Evolutionary conservation across 2,113 vertebrate genomes (phyloP), one percentile per base, ranked within the genome.

Genomic region (Corapipo altera): DNA sequence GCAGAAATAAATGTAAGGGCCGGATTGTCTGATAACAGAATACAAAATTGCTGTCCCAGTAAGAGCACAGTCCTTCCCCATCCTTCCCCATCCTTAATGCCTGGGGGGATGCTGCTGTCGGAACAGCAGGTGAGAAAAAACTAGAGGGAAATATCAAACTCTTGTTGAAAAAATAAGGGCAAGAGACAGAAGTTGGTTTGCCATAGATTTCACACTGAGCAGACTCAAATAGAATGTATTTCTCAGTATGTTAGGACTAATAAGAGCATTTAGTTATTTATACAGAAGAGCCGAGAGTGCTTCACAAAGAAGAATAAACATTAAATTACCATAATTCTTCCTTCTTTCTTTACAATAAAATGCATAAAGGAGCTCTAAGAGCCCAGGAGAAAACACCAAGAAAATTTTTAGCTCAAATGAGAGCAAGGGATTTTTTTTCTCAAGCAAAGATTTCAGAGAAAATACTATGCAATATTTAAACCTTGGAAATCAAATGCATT

Each of bases 291-390:
- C 89, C 1, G 27, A 96, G 87, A 92, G 73, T 90, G 57, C 59
- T 90, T 97, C 66, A 70, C 78, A 75, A 89, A 92, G 92, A 95
- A 96, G 92, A 96, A 96, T 84, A 85, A 95, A 91, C 85, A 96
- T 86, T 91, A 81, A 92, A 97, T 97, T 97, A 95, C 93, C 94
- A 96, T 96, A 95, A 91, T 96, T 94, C 85, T 93, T 93, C 85
- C 65, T 93, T 80, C 69, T 92, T 96, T 88, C 85, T 90, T 95
- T 96, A 77, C 92, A 96, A 72, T 75, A 72, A 86, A 94, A 93
- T 81, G 44, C 4, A 0, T 58, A 78, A 87, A 89, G 21, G 59
- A 89, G 35, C 86, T 91, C 46, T 84, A 75, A 94, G 82, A 95
- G 55, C 78, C 58, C 85, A 81, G 46, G 69, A 91, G 77, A 70